Evolutionary conservation across 2,113 vertebrate genomes (phyloP), one percentile per base, ranked within the genome.

Genomic region (Octodon degus): DNA sequence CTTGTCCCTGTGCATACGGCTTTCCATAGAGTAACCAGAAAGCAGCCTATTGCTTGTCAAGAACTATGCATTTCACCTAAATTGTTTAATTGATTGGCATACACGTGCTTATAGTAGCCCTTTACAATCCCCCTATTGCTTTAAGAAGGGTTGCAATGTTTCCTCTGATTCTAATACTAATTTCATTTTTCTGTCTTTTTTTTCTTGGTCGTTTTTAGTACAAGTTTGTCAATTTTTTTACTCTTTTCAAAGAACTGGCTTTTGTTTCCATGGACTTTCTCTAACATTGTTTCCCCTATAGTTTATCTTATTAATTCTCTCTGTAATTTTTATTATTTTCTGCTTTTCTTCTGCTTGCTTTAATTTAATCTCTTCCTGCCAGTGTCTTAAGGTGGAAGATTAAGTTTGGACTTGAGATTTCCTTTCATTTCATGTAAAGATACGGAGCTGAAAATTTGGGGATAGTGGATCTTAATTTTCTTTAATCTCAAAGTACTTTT

Each of bases 201-300:
- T 65, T 74, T 20, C 77, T 88, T 76, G n/a, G n/a, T 77, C 90
- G 92, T 0, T 77, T 30, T 89, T 77, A n/a, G 60, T 89, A 30
- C 37, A 89, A 1, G 16, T 77, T 62, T 89, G 13, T 89, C 30
- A n/a, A 50, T 60, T 68, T 62, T 53, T 43, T 43, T 40, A 77
- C 77, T 22, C 37, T 87, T 92, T 95, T 92, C 32, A 82, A 83
- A 88, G 32, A 83, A 76, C 27, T 13, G 13, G n/a, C 17, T 88
- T 95, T 65, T 47, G 24, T 60, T 84, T 77, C 76, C 34, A 60
- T 58, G 14, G 43, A 72, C 30, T 84, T 86, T 88, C 67, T 74
- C 22, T 40, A 25, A 19, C 1, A 25, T 25, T 89, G 3, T 74
- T 85, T 92, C 68, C 37, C 37, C 50, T 55, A 60, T 60, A 76